A percentile compares a stretch with the other conserved stretches of the same genome.
Conservation (phyloP, 2,797 vertebrate genomes). For the Gymnodraco acuticeps region DNA sequence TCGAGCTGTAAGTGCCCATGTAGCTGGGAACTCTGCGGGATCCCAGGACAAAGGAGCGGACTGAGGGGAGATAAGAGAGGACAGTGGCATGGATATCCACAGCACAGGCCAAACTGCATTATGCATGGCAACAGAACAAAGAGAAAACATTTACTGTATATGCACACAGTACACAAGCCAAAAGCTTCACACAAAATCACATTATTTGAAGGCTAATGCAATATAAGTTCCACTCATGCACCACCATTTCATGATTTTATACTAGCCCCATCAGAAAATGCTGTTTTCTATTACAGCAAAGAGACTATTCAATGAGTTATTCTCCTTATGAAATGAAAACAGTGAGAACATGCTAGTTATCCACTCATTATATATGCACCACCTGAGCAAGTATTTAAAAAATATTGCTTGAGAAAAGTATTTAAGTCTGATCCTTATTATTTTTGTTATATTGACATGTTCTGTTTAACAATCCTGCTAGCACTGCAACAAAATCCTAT, state of each 20-base stretch:
- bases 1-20: conserved; percentile 39
- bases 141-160: conserved; percentile 24
- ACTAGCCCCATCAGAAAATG: not conserved
- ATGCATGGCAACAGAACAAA: conserved; percentile 49
- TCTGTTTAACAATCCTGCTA: not conserved
- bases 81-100: conserved; percentile 40
- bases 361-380: not conserved
- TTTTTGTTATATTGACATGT: not conserved
- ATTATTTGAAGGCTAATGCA: not conserved
- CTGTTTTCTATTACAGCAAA: not conserved
- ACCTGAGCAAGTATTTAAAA: not conserved
- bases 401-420: too few species aligned
- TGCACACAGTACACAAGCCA: conserved; percentile 13
- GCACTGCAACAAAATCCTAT: not conserved
- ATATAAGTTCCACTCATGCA: not conserved
- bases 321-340: not conserved
- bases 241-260: not conserved
- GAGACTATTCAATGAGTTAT: not conserved
- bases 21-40: conserved; percentile 46
- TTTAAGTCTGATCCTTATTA: not conserved
- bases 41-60: conserved; percentile 52
- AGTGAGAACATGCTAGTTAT: not conserved
- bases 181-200: conserved; percentile 1
- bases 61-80: conserved; percentile 45
- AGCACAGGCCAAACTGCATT: conserved; percentile 9